Evolutionary conservation across 2,113 vertebrate species (phyloP), one percentile per base, ranked within the genome.

Genomic region (Mohoua ochrocephala): DNA sequence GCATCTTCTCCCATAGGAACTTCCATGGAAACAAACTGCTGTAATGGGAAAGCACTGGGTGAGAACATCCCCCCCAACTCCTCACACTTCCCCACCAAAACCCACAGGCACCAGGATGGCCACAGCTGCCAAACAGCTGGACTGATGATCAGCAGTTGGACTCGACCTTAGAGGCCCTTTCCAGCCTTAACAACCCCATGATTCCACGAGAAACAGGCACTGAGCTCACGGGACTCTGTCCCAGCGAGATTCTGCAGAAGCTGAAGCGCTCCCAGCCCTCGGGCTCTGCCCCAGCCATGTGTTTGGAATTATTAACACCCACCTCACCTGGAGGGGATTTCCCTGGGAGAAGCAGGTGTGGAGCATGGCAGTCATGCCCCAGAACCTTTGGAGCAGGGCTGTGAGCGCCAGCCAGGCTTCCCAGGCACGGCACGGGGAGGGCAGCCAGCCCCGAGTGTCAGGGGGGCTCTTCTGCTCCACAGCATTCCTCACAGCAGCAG

Each of bases 31-130:
- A 80, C 27, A 27, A 67, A 27, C 37, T 10, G 12, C 3, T n/a
- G 4, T 22, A 13, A 2, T 11, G 22, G 16, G 6, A 26, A 78
- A 31, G n/a, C 5, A 1, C 0, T 11, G 0, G 10, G 12, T n/a
- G 56, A 50, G 50, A 73, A 28, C 37, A 26, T 13, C n/a, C 31
- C 26, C 9, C 17, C 19, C 1, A 4, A 12, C 11, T 15, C 33
- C 17, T 7, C 23, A 7, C 0, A 0, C 31, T 12, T 37, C 41
- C 45, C 54, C 64, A 42, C 37, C 65, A 14, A 15, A 9, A 8
- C 24, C 26, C 21, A 3, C 30, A 8, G 26, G 0, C 0, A 7
- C 8, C 39, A 33, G 45, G 49, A 5, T 17, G 41, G 23, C n/a
- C 60, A 14, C 15, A 54, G 84, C 54, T 69, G 61, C 56, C 15